Conservation (phyloP, 2,888 invertebrate species). For the Agrotis clavis region DNA sequence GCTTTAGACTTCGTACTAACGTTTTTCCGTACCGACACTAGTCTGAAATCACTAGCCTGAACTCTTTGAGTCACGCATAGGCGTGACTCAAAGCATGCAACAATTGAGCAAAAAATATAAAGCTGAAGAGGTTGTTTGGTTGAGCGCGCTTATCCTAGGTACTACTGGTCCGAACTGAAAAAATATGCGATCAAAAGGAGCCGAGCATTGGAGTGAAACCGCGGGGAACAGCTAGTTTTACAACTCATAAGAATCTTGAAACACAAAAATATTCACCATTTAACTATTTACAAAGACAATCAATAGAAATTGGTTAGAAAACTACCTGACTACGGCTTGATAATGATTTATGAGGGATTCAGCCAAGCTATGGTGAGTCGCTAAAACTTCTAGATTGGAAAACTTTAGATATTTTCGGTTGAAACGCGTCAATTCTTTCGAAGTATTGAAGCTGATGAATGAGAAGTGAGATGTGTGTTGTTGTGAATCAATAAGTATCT, state of each 20-base stretch:
- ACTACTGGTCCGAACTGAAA: background rate
- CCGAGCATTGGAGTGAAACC: no score
- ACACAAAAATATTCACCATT: background rate
- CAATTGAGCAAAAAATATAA: no score
- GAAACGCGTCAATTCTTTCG: constrained; percentile 33
- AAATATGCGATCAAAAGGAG: no score
- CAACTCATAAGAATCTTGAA: background rate
- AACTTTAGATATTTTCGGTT: constrained; percentile 48
- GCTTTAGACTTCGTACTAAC: no score
- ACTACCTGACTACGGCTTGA: constrained; percentile 42
- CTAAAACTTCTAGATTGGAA: constrained; percentile 58
- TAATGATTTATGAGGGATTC: constrained; percentile 49
- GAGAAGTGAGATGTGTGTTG: background rate
- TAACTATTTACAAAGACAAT: constrained; percentile 15
- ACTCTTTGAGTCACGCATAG: no score
- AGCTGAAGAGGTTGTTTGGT: no score
- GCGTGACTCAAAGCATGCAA: no score
- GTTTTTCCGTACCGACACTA: no score
- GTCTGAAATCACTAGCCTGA: no score
- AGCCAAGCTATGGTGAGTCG: constrained; percentile 29
- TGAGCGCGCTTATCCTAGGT: no score
- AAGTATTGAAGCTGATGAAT: constrained; percentile 32
- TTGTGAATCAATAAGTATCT: background rate
- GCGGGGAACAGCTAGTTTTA: no score
- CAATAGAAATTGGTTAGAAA: constrained; percentile 29